Evolutionary conservation across 2,797 vertebrate genomes (phyloP), one percentile per base, ranked within the genome.

Genomic region (Cephalopachus bancanus): DNA sequence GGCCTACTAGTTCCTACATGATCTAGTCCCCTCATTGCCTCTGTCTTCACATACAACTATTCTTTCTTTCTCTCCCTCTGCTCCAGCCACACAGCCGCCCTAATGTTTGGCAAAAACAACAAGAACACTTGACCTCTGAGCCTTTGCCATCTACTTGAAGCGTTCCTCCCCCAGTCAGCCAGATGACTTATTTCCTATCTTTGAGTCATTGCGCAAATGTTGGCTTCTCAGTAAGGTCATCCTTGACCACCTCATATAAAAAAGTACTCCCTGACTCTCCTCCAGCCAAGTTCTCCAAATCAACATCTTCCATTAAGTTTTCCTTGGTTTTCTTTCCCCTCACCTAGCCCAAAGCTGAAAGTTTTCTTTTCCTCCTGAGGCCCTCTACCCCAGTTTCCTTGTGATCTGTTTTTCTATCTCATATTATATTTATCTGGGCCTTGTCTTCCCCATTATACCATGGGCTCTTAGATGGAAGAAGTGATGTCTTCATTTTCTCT

Each of bases 351-450:
- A 76, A 71, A 85, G 67, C 14, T 71, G 59, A 71, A 96, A 65
- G 20, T 83, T 80, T 44, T 67, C 57, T n/a, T 44, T 88, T 91
- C 65, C 30, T 88, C 33, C 22, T 59, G 75, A 88, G 51, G 24
- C 14, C 64, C 79, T 95, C 91, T 81, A 89, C 30, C 37, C 94
- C n/a, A 91, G 37, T 96, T 96, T 91, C 74, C 69, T 93, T 60
- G 57, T 65, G 74, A 93, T 81, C 67, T 60, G 57, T 37, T 57
- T 55, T 92, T 93, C 79, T 53, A 89, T 22, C 17, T 83, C 67
- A 20, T 37, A 60, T 91, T 81, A 81, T 17, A 89, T 87, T 80
- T 85, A 85, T 24, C 64, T 74, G 69, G 49, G 37, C n/a, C 64
- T 91, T 74, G 33, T 33, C 33, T 86, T 91, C 86, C 44, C 55